Evolutionary conservation across 2,113 vertebrate genomes (phyloP).

Genomic region (Colaptes auratus): DNA sequence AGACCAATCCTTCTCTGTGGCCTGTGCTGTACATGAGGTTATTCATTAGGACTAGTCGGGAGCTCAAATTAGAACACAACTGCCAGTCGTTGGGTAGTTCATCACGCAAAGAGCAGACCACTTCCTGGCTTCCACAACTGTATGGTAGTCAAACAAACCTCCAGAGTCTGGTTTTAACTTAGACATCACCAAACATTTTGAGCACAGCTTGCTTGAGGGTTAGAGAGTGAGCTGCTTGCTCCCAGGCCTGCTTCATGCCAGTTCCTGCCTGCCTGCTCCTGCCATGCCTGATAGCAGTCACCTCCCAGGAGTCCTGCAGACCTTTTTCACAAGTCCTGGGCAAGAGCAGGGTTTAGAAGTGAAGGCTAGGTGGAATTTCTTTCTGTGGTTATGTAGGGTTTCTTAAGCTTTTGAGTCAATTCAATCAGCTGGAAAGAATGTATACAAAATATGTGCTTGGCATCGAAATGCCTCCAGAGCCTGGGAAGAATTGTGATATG

Average conservation of each 20-base stretch:
- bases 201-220: not conserved
- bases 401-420: not conserved
- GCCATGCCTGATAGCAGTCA: not conserved
- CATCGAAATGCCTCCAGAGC: not conserved
- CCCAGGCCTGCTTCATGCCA: not conserved
- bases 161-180: not conserved
- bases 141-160: not conserved
- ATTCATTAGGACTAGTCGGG: slow-evolving; percentile 37
- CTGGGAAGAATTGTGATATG: not conserved
- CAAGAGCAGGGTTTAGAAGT: not conserved
- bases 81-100: slow-evolving; percentile 16
- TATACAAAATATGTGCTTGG: not conserved
- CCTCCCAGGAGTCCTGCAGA: not conserved
- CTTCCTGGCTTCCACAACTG: not conserved
- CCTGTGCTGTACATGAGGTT: slow-evolving; percentile 9
- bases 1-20: slow-evolving; percentile 16
- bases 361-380: not conserved
- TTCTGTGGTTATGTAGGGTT: not conserved
- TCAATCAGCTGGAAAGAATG: not conserved
- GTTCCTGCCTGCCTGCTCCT: not conserved
- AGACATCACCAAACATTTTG: rapidly evolving
- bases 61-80: slow-evolving; percentile 51
- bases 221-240: not conserved
- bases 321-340: not conserved
- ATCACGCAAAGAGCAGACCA: not conserved